These are phyloP conservation scores for Drosophila anomelani DNA, from an alignment of 2,888 invertebrate species.

Conservation along the genomic window DNA sequence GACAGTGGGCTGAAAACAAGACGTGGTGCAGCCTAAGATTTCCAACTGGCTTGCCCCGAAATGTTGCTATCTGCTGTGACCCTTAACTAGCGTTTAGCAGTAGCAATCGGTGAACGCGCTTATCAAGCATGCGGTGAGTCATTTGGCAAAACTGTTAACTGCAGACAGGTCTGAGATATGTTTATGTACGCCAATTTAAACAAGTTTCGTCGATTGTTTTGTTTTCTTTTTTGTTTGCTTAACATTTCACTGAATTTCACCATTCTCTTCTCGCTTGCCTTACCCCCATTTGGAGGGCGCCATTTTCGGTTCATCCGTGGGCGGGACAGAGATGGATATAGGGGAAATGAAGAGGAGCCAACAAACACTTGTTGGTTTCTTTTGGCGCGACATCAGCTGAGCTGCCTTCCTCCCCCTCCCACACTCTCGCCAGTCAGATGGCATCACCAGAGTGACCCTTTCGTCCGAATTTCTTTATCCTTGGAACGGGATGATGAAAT, in stretches of 20 bases:
- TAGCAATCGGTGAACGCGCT: constrained; percentile 36
- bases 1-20: constrained; percentile 1
- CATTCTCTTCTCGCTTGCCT: constrained; percentile 56
- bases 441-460: constrained; percentile 27
- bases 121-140: constrained; percentile 72
- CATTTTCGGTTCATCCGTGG: constrained; percentile 19
- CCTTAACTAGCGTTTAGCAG: constrained; percentile 8
- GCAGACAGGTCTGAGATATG: constrained; percentile 21
- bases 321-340: constrained; percentile 18
- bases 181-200: constrained; percentile 32
- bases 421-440: neutral
- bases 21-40: constrained; percentile 5
- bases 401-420: neutral
- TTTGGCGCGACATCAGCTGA: constrained; percentile 52
- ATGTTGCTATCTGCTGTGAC: constrained; percentile 16
- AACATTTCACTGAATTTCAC: constrained; percentile 65
- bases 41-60: neutral
- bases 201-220: constrained; percentile 25
- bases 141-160: constrained; percentile 41
- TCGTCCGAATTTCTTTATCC: constrained; percentile 8
- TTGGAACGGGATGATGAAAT: constrained; percentile 26
- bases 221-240: constrained; percentile 27
- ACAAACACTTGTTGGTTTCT: constrained; percentile 63
- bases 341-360: constrained; percentile 14
- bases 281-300: constrained; percentile 25